Conservation (phyloP, 1,140 invertebrate species). For the Parapsyche elsis region DNA sequence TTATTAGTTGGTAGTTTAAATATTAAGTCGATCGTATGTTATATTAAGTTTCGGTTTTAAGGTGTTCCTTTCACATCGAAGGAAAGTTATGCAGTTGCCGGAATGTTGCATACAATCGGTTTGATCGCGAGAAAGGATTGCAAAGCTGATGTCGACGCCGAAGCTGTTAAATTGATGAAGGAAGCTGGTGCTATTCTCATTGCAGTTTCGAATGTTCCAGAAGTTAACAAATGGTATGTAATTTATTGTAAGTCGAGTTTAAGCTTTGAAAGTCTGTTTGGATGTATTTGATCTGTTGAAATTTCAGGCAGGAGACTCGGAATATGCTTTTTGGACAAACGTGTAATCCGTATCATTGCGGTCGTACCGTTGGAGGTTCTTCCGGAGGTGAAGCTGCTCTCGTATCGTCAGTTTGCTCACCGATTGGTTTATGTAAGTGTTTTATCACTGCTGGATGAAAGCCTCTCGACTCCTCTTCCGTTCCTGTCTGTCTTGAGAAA, state of each 20-base stretch:
- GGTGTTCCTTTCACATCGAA: slow-evolving; percentile 85
- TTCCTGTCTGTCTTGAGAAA: too few species aligned
- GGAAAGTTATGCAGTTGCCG: slow-evolving; percentile 69
- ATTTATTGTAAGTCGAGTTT: too few species aligned
- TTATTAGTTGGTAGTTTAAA: too few species aligned
- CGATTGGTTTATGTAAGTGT: slow-evolving; percentile 82
- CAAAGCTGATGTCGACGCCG: slow-evolving; percentile 78
- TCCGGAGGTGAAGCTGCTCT: slow-evolving; percentile 84
- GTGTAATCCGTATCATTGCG: slow-evolving; percentile 91
- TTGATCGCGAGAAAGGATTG: slow-evolving; percentile 67
- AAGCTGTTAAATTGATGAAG: slow-evolving; percentile 78
- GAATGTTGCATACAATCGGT: slow-evolving; percentile 76
- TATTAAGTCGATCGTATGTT: too few species aligned
- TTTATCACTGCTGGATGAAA: too few species aligned
- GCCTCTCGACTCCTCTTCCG: not conserved
- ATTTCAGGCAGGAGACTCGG: slow-evolving; percentile 86
- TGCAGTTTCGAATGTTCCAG: slow-evolving; percentile 93
- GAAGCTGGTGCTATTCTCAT: slow-evolving; percentile 88
- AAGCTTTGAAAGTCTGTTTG: not conserved
- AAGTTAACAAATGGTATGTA: slow-evolving; percentile 75
- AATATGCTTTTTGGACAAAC: slow-evolving; percentile 94
- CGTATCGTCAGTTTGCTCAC: slow-evolving; percentile 79
- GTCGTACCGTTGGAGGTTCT: slow-evolving; percentile 85
- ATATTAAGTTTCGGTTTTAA: slow-evolving; percentile 56
- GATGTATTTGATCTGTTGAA: slow-evolving; percentile 55